Evolutionary conservation across 35 echinoderm and acorn worm genomes (phyloP), one percentile per base, ranked within the genome.

Genomic region (Acanthaster planci): DNA sequence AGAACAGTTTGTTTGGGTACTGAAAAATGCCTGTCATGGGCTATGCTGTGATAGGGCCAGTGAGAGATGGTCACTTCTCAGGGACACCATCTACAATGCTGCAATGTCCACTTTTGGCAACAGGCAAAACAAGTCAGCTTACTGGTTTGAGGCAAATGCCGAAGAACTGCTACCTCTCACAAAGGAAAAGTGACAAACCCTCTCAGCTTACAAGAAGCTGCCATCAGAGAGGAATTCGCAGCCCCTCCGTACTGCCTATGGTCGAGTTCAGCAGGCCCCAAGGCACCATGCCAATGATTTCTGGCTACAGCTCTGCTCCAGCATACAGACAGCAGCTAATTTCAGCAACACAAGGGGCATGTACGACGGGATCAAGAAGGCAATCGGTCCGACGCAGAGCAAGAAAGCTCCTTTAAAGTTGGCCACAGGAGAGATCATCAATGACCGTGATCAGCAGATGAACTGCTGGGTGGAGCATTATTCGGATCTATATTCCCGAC

Each of bases 81-180:
- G 52, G 35, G 68, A 76, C 23, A 15, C 68, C 30, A 26, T 76
- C 68, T 76, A 76, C 68, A 76, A 76, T 30, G 35, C 68, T 23
- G 68, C 68, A 9, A 9, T 76, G 23, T 76, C 68, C 68, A 76
- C 68, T 27, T 76, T 76, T 23, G 68, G 68, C n/a, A 76, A 76
- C 8, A 22, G 68, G 35, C 68, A 76, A 76, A 37, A 12, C 68
- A 76, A 76, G 35, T 76, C 68, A 76, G 8, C 68, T 10, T 9
- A 76, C 23, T 76, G 68, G 68, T 76, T 76, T 23, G 68, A 76
- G 68, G 68, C 68, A 9, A 9, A 76, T 76, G 68, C 68, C 27
- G 68, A 76, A 27, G 68, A 76, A 23, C 68, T 76, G 68, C 27
- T 23, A 9, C 35, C 68, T 37, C 68, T 23, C 27, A 37, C 27